A percentile compares a stretch with the other conserved stretches of the same genome.
These are phyloP conservation scores for Pogonomyrmex californicus DNA, from an alignment of 1,140 invertebrate species.

Conservation along the genomic window DNA sequence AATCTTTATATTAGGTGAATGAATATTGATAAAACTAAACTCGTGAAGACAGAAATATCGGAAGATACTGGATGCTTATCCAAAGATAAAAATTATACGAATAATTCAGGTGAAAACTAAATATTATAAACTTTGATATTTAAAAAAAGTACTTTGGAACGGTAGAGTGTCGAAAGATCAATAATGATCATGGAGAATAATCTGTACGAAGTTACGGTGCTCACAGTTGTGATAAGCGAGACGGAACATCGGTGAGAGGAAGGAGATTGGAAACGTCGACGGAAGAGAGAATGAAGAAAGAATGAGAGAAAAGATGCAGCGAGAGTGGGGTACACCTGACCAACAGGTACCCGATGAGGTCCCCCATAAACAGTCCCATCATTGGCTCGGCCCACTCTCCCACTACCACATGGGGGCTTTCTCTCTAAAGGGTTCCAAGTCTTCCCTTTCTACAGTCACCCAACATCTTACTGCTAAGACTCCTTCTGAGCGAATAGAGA, in stretches of 20 bases:
- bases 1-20: background rate
- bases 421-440: conserved; percentile 69
- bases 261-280: conserved; percentile 63
- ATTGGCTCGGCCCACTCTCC: conserved; percentile 81
- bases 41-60: background rate
- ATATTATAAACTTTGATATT: conserved; percentile 3
- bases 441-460: conserved; percentile 70
- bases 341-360: conserved; percentile 81
- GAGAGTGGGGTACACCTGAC: conserved; percentile 80
- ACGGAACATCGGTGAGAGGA: conserved; percentile 59
- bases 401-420: conserved; percentile 61
- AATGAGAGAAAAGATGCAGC: conserved; percentile 59
- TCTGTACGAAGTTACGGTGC: conserved; percentile 48
- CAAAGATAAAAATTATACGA: background rate
- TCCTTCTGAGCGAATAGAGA: conserved; percentile 45
- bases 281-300: conserved; percentile 54
- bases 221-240: conserved; percentile 50
- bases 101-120: conserved; percentile 4
- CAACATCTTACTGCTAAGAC: conserved; percentile 56
- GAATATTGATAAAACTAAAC: background rate
- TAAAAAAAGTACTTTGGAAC: conserved; percentile 48
- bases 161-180: conserved; percentile 80
- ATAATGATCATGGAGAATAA: conserved; percentile 76
- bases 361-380: conserved; percentile 79
- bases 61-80: conserved; percentile 4